phyloP scores from a whole-genome alignment of 2,797 vertebrate species.

The Coendou prehensilis region DNA sequence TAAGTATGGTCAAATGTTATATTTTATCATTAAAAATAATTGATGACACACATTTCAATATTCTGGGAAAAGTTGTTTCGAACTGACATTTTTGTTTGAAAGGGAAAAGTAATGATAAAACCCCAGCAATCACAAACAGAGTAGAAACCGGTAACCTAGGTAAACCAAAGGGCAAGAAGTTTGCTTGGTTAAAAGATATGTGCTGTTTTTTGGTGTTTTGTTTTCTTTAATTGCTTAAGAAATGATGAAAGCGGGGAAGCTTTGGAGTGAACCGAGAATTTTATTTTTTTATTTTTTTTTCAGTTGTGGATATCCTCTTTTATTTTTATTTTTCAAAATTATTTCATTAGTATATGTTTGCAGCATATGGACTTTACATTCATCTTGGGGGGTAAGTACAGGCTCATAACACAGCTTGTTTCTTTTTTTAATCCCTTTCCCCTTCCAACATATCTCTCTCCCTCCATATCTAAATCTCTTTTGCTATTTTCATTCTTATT shows the following conservation, averaged over 20 bases:
- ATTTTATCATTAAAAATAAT: neutral
- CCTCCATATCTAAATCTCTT: neutral
- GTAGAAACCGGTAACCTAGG: neutral
- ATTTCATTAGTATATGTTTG: neutral
- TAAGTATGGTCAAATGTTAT: neutral
- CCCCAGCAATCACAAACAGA: neutral
- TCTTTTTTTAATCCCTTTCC: neutral
- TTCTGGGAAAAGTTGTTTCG: neutral
- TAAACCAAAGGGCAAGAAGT: neutral
- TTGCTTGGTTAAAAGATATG: neutral
- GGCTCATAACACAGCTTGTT: neutral
- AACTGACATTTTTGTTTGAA: neutral
- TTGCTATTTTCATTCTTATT: neutral
- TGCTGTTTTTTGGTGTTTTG: neutral
- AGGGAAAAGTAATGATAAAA: neutral
- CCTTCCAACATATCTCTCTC: neutral
- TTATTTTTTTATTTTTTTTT: neutral
- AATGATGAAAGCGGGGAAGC: neutral
- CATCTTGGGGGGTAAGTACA: neutral
- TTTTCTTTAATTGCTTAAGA: neutral
- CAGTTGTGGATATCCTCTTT: neutral
- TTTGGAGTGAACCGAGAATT: neutral
- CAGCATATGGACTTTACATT: neutral
- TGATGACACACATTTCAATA: neutral
- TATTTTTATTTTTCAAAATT: neutral